Conservation (phyloP, 2,888 invertebrate genomes). For the Eudasyphora cyanicolor region DNA sequence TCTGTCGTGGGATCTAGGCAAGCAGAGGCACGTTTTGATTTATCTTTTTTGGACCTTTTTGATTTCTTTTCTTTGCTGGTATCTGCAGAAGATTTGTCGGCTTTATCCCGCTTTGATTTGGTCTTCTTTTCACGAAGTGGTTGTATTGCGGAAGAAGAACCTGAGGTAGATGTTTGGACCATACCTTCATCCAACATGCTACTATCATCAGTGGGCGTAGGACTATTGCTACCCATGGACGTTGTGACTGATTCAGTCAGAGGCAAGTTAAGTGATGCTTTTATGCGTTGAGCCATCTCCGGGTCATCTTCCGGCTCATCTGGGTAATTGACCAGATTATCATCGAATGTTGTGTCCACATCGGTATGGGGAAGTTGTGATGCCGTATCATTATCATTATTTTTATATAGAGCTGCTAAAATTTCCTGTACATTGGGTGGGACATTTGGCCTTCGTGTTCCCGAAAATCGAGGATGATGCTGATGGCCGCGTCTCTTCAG, state of each 20-base stretch:
- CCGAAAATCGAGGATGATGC: constrained; percentile 87
- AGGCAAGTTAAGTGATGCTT: constrained; percentile 74
- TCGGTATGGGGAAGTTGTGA: constrained; percentile 63
- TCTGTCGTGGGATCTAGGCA: constrained; percentile 67
- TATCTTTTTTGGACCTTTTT: constrained; percentile 74
- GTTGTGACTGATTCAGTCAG: constrained; percentile 74
- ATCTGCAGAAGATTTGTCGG: constrained; percentile 66
- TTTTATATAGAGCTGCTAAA: constrained; percentile 78
- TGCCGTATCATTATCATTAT: constrained; percentile 73
- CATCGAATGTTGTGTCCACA: constrained; percentile 56
- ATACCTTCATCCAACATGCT: constrained; percentile 75
- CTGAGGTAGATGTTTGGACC: constrained; percentile 64
- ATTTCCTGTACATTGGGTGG: constrained; percentile 79
- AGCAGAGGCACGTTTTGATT: constrained; percentile 71
- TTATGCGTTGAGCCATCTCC: constrained; percentile 60
- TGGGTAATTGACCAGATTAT: constrained; percentile 59
- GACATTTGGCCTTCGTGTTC: constrained; percentile 82
- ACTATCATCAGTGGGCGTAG: constrained; percentile 79
- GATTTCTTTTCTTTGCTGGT: constrained; percentile 71
- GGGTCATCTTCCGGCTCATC: constrained; percentile 65
- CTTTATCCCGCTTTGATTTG: constrained; percentile 67
- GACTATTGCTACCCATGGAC: constrained; percentile 77
- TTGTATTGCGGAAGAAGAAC: constrained; percentile 61
- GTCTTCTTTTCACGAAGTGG: constrained; percentile 63
- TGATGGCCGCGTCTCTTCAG: constrained; percentile 86